Base-by-base conservation (phyloP, 2,797 vertebrate species). In the Orientallactaga sibirica region DNA sequence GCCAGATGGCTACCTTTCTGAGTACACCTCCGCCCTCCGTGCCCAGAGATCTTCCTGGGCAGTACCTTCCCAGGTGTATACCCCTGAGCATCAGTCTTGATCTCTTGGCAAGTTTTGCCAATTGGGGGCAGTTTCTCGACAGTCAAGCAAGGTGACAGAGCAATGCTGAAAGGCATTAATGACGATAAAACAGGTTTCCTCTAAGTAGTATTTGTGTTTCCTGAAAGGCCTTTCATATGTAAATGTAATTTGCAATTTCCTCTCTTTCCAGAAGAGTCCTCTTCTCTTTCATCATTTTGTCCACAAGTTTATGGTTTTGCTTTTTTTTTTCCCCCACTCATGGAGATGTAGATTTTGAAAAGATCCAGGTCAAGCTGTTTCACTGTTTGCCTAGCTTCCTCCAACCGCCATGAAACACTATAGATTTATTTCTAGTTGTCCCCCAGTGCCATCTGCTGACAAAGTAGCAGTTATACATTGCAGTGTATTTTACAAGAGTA, bases 391-490 rank as follows among this genome's bases (percentile, higher is more conserved):
- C 14, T 10, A 11, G 10, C 67, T 87, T 94, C 24, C 70, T 70
- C 48, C 24, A 9, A 41, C 41, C 15, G 18, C 0, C 25, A 9
- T 55, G 25, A 61, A 90, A 79, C 10, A 1, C 58, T 64, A 15
- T 16, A 14, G 29, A 10, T n/a, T 55, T 20, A n/a, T 91, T 74
- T 85, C 71, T 77, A 66, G 66, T 77, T 94, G 77, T 93, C 55
- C 43, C 86, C 76, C 91, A 96, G 85, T 91, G 93, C 95, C 93
- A 95, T 90, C 97, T 97, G 62, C 88, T 92, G 96, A n/a, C 15
- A 78, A 89, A 91, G 58, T 33, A 27, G 27, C 61, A 84, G 61
- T n/a, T 9, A 12, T 83, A 55, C 11, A 95, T 95, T 16, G 55
- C 25, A 3, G 0, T 11, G 15, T 76, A 52, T 68, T 95, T 91